Conservation (phyloP, 92 coral and sea anemone species). For the Porites rus region DNA sequence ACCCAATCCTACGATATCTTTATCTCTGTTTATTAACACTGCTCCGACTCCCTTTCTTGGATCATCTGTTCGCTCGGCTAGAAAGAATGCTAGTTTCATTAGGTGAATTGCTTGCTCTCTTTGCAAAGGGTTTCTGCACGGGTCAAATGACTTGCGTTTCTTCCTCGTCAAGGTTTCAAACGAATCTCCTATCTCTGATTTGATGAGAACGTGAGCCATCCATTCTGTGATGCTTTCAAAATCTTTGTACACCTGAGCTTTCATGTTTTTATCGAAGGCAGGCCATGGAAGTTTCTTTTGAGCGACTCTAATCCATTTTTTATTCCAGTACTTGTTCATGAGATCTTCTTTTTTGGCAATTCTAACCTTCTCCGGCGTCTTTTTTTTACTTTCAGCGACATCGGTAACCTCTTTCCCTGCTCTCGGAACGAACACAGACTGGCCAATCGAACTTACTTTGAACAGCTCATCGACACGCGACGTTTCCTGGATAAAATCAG, state of each 20-base stretch:
- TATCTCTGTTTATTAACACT: conserved; percentile 56
- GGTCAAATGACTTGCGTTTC: not conserved
- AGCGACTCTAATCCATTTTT: conserved; percentile 48
- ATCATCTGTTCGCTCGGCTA: conserved; percentile 85
- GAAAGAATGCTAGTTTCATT: conserved; percentile 71
- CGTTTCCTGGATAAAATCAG: not conserved
- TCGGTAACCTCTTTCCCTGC: not conserved
- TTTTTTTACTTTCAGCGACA: not conserved
- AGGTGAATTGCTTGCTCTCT: conserved; percentile 59
- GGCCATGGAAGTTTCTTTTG: conserved; percentile 67
- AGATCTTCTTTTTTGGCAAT: not conserved
- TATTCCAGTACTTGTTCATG: conserved; percentile 18
- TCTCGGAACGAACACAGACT: conserved; percentile 11
- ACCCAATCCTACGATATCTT: conserved; percentile 73
- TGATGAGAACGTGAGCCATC: conserved; percentile 56
- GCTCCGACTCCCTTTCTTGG: conserved; percentile 86
- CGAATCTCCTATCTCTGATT: not conserved
- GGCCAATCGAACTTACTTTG: conserved; percentile 27
- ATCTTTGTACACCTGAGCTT: conserved; percentile 40
- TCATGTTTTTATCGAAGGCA: conserved; percentile 42
- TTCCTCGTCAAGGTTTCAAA: not conserved
- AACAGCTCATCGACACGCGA: conserved; percentile 52
- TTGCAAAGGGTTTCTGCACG: not conserved
- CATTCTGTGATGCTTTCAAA: conserved; percentile 65
- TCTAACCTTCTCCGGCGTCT: not conserved